Base-by-base conservation (phyloP, 1,140 invertebrate species). In the Macrocentrus cingulum region DNA sequence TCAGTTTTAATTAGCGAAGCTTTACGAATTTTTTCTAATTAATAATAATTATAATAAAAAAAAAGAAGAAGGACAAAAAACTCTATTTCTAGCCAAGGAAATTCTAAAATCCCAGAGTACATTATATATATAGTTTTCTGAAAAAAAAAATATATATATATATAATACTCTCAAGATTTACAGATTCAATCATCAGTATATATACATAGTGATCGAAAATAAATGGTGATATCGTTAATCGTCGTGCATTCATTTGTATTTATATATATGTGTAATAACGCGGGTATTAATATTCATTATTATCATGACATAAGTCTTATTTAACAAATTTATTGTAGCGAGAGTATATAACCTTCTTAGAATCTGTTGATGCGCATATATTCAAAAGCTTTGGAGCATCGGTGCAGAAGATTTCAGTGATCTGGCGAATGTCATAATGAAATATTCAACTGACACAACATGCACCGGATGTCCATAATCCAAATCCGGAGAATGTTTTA, bases 141-240 rank as follows among this genome's bases (percentile, higher is more conserved):
- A n/a, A n/a, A n/a, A n/a, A n/a, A n/a, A 60, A 50, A 42, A 39
- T 34, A 20, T 4, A 25, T 34, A 11, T 34, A 34, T 34, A 34
- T 34, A 34, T 34, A 34, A 11, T 7, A 34, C 13, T 23, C 46
- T 49, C 20, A 29, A 8, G 20, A 49, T 29, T 11, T 49, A 49
- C 13, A 29, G 46, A 49, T 23, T 49, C 19, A 13, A 49, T 13
- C 36, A 48, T 67, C 64, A 66, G 71, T 46, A 55, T 66, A 66
- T 66, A 70, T 75, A 67, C 74, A 75, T 75, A 76, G 69, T 56
- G 70, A 74, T 71, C 69, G 64, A 64, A 72, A 78, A 78, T 77
- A 78, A 75, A 78, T 70, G 70, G 70, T 71, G 69, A 74, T 70
- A 69, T 74, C 66, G 67, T 71, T 67, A 70, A 73, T 62, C 46